Conservation (phyloP, 92 coral and sea anemone species). For the Muricea muricata region DNA sequence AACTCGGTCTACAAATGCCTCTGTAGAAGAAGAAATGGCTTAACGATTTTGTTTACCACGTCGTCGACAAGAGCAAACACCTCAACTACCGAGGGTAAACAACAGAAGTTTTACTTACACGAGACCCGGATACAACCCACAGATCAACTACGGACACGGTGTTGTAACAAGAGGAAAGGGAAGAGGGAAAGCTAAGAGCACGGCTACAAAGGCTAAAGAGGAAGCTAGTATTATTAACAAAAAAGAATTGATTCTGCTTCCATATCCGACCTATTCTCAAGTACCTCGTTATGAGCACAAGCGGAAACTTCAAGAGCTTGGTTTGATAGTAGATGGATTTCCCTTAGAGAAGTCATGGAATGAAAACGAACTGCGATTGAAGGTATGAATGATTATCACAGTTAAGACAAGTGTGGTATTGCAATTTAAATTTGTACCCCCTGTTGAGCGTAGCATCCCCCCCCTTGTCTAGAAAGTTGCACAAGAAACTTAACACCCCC, state of each 20-base stretch:
- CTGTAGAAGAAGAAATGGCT: neutral
- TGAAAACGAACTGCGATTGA: conserved; percentile 40
- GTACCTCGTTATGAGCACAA: conserved; percentile 28
- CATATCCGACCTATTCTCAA: conserved; percentile 13
- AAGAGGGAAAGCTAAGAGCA: conserved; percentile 20
- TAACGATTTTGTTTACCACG: neutral
- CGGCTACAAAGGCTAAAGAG: neutral
- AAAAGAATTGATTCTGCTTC: conserved; percentile 39
- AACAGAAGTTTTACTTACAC: neutral
- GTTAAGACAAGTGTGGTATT: too few species aligned
- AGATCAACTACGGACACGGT: conserved; percentile 8
- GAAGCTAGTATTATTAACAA: neutral
- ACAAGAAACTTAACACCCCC: too few species aligned
- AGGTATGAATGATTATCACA: too few species aligned
- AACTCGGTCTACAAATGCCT: neutral
- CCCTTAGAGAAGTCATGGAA: conserved; percentile 54
- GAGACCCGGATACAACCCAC: conserved; percentile 6
- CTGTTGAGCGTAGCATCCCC: too few species aligned
- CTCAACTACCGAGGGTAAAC: neutral
- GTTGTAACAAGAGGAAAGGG: neutral
- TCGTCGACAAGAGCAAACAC: conserved; percentile 9
- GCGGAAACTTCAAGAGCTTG: conserved; percentile 49
- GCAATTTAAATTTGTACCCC: too few species aligned
- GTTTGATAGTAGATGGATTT: conserved; percentile 48
- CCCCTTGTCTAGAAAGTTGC: too few species aligned